Conservation (phyloP, 2,113 vertebrate species). For the Myotis davidii region DNA sequence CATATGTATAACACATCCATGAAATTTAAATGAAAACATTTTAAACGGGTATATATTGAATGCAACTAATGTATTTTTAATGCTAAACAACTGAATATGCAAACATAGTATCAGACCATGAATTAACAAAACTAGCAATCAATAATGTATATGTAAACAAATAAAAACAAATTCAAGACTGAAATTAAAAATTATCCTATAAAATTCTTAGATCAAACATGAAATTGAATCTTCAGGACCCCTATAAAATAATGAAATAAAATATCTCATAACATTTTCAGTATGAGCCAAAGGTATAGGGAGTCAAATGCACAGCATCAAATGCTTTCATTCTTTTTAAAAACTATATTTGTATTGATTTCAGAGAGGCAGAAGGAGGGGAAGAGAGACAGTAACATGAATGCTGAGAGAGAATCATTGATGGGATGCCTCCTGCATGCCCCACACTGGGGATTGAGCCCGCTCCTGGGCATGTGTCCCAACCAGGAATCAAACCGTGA, state of each 20-base stretch:
- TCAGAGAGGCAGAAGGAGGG: too few species aligned
- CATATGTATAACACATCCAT: not conserved
- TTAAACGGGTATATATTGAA: not conserved
- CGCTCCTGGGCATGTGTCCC: too few species aligned
- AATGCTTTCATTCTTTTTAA: too few species aligned
- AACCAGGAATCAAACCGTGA: too few species aligned
- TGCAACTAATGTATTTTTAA: not conserved
- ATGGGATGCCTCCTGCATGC: too few species aligned
- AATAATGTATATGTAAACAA: not conserved
- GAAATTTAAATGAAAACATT: not conserved
- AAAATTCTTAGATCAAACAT: not conserved
- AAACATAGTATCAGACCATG: not conserved
- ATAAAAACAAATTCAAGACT: not conserved
- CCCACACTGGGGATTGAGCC: too few species aligned
- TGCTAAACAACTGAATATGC: not conserved
- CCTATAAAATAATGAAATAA: slow-evolving; percentile 1
- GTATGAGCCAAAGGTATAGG: not conserved
- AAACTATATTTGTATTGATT: too few species aligned
- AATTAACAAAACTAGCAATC: slow-evolving; percentile 12
- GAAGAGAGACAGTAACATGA: too few species aligned
- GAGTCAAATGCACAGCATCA: not conserved
- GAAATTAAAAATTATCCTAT: not conserved
- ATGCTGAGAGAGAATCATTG: too few species aligned
- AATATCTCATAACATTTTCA: not conserved
- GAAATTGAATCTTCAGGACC: not conserved